Evolutionary conservation across 2,888 invertebrate genomes (phyloP).

Genomic region (Plemyria rubiginata): DNA sequence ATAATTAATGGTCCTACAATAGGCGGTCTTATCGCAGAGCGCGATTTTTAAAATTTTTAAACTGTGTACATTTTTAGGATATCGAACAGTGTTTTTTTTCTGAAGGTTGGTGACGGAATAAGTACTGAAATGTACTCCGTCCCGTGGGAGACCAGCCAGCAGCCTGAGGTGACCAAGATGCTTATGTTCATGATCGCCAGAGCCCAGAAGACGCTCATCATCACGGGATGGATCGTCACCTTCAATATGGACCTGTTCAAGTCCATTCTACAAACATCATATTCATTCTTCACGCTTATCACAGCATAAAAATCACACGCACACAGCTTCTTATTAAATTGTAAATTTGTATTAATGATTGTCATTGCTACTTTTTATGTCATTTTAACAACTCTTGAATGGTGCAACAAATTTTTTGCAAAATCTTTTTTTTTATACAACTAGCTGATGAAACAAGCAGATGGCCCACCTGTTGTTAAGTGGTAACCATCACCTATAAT

Average conservation of each 20-base stretch:
- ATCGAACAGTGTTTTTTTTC: conserved; percentile 14
- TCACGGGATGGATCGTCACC: conserved; percentile 62
- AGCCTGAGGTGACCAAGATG: conserved; percentile 53
- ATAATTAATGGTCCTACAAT: no score
- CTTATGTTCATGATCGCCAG: conserved; percentile 64
- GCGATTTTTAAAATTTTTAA: no score
- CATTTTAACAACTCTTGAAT: no score
- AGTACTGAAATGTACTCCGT: conserved; percentile 57
- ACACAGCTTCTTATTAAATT: no score
- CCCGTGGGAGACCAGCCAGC: conserved; percentile 58
- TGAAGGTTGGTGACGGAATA: conserved; percentile 60
- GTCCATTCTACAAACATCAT: conserved; percentile 68
- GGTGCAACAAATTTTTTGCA: no score
- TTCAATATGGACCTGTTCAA: conserved; percentile 71
- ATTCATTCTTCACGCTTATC: conserved; percentile 69
- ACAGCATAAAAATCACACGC: conserved; percentile 41
- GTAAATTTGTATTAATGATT: no score
- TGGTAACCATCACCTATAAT: no score
- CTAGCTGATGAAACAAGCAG: no score
- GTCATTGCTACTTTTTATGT: no score
- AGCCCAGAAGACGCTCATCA: conserved; percentile 56
- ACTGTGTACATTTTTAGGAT: neutral
- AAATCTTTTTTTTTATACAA: no score
- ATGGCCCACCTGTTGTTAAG: no score
- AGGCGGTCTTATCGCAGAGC: no score